phyloP scores from a whole-genome alignment of 2,797 vertebrate species.

The Salarias fasciatus region DNA sequence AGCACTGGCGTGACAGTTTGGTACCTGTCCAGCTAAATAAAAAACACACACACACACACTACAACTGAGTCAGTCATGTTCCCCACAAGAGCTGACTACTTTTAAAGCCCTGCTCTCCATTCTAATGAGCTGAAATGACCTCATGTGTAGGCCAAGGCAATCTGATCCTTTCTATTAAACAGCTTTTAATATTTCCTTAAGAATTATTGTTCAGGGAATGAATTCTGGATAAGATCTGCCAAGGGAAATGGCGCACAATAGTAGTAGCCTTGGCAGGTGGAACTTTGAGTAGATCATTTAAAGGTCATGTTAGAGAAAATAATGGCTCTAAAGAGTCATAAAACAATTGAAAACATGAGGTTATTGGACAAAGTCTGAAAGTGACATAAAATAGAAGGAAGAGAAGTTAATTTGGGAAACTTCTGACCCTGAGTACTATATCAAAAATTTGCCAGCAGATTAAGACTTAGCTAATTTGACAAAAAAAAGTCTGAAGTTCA shows the following conservation, averaged over 20 bases:
- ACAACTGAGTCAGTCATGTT: no score
- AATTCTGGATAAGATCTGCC: slow-evolving; percentile 68
- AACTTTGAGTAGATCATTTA: slow-evolving; percentile 61
- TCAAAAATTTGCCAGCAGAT: slow-evolving; percentile 18
- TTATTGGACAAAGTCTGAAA: slow-evolving; percentile 43
- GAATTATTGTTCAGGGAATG: slow-evolving; percentile 63
- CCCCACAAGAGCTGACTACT: slow-evolving; percentile 15
- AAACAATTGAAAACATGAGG: slow-evolving; percentile 63
- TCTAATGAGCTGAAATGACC: slow-evolving; percentile 56
- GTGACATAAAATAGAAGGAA: slow-evolving; percentile 29
- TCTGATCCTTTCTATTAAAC: slow-evolving; percentile 61
- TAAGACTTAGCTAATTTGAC: slow-evolving; percentile 39
- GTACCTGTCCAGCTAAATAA: slow-evolving; percentile 51
- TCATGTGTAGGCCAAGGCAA: slow-evolving; percentile 55
- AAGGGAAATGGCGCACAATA: slow-evolving; percentile 62
- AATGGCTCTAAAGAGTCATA: slow-evolving; percentile 61
- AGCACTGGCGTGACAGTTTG: slow-evolving; percentile 50
- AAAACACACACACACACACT: no score
- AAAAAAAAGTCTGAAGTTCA: slow-evolving; percentile 38
- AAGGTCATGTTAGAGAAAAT: slow-evolving; percentile 64
- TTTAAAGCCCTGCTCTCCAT: slow-evolving; percentile 31
- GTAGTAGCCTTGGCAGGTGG: slow-evolving; percentile 58
- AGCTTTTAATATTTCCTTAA: slow-evolving; percentile 67
- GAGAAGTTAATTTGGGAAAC: slow-evolving; percentile 24
- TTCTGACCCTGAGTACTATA: slow-evolving; percentile 26